These are phyloP conservation scores for Drosophila tani DNA, from an alignment of 1,140 invertebrate genomes.

Conservation along the genomic window DNA sequence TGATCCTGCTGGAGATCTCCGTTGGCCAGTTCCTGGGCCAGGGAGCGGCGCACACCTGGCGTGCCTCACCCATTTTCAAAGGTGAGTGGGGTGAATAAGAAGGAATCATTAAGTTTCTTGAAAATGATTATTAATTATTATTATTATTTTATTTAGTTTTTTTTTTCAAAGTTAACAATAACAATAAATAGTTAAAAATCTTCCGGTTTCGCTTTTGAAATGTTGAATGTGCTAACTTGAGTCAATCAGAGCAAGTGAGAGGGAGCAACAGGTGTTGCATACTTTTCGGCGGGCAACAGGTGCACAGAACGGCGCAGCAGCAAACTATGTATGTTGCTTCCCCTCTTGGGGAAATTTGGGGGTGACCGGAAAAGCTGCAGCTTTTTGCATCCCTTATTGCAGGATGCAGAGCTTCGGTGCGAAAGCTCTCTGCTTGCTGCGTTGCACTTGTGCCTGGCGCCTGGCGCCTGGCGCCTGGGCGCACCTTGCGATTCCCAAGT, in stretches of 20 bases:
- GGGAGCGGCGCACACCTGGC: conserved; percentile 84
- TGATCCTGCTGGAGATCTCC: conserved; percentile 83
- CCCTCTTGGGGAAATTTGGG: not conserved
- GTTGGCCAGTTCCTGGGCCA: conserved; percentile 84
- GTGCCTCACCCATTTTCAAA: conserved; percentile 84
- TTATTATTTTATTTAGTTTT: too few relatives aligned
- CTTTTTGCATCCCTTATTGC: conserved; percentile 45
- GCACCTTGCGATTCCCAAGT: conserved; percentile 68
- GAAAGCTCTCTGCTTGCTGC: conserved; percentile 39
- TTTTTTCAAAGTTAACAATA: too few relatives aligned
- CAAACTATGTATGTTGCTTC: not conserved
- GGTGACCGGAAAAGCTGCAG: conserved; percentile 19
- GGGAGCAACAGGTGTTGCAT: conserved; percentile 32
- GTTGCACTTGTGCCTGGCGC: conserved; percentile 35
- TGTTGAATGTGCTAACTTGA: too few relatives aligned
- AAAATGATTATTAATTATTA: too few relatives aligned
- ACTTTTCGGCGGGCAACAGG: conserved; percentile 43
- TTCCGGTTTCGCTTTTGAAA: too few relatives aligned
- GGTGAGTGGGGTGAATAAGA: conserved; percentile 50
- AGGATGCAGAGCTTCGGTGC: conserved; percentile 34
- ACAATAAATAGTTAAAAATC: too few relatives aligned
- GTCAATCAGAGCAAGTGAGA: not conserved
- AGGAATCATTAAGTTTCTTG: too few relatives aligned
- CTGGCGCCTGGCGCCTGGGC: not conserved
- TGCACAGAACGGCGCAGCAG: conserved; percentile 16